Conservation (phyloP, 2,797 vertebrate species). For the Lycodopsis pacificus region DNA sequence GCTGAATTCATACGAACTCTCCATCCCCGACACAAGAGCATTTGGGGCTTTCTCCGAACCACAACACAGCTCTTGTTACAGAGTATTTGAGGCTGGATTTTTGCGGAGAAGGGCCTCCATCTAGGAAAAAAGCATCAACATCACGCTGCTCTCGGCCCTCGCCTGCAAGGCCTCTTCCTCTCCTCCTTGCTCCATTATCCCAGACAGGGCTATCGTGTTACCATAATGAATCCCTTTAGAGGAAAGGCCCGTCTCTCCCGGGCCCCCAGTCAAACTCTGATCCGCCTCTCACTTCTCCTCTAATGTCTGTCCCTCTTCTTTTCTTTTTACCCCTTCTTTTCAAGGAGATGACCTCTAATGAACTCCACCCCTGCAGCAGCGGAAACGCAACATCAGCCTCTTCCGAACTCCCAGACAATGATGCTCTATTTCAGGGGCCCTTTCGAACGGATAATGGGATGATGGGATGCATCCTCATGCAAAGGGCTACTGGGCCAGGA, state of each 20-base stretch:
- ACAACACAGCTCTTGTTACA: constrained; percentile 66
- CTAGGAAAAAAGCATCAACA: constrained; percentile 72
- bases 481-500: constrained; percentile 17
- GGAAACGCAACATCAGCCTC: constrained; percentile 28
- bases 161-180: constrained; percentile 62
- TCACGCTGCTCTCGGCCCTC: constrained; percentile 56
- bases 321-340: constrained; percentile 22
- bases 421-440: constrained; percentile 36
- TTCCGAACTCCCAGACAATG: constrained; percentile 20
- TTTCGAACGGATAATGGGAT: constrained; percentile 4
- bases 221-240: constrained; percentile 74
- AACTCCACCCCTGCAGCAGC: constrained; percentile 33
- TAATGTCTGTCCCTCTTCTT: constrained; percentile 28
- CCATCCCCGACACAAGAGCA: constrained; percentile 40
- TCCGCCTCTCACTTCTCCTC: constrained; percentile 22
- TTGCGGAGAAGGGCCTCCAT: constrained; percentile 58
- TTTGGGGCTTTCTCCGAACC: constrained; percentile 49
- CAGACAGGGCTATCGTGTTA: constrained; percentile 76
- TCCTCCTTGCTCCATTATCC: constrained; percentile 52
- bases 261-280: constrained; percentile 44
- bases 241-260: constrained; percentile 58
- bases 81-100: constrained; percentile 56
- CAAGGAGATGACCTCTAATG: constrained; percentile 33
- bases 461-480: constrained; percentile 38
- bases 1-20: constrained; percentile 35